Conservation (phyloP, 1,140 invertebrate genomes). For the Scylla paramamosain region DNA sequence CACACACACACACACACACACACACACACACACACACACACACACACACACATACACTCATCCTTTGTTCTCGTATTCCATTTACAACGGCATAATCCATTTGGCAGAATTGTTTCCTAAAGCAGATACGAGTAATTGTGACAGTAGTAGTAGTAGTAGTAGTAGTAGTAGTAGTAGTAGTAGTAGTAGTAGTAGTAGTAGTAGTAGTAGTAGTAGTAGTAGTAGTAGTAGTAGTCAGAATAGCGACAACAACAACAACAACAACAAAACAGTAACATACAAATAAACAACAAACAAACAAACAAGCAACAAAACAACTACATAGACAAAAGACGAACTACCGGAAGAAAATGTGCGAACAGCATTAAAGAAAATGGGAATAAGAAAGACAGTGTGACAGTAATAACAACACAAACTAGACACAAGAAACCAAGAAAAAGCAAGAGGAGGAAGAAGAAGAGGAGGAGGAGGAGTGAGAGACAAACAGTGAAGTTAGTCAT, state of each 20-base stretch:
- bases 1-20: too few relatives aligned
- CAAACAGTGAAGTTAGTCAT: not conserved
- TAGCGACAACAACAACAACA: not conserved
- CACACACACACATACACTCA: too few relatives aligned
- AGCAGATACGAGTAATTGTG: not conserved
- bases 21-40: too few relatives aligned
- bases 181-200: not conserved
- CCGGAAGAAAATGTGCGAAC: not conserved
- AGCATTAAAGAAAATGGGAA: not conserved
- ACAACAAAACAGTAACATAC: not conserved
- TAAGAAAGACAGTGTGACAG: not conserved
- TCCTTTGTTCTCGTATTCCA: too few relatives aligned
- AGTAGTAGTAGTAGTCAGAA: not conserved
- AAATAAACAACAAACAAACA: not conserved
- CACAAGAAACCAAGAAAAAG: not conserved
- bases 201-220: not conserved
- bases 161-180: slow-evolving; percentile 23
- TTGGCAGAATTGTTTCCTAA: too few relatives aligned
- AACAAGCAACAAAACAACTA: not conserved
- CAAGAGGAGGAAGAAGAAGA: not conserved
- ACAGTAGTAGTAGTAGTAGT: slow-evolving; percentile 5
- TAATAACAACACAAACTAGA: not conserved
- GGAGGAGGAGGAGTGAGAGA: not conserved
- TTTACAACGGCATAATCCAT: too few relatives aligned
- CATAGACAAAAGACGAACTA: not conserved